Evolutionary conservation across 1,140 invertebrate genomes (phyloP).

Genomic region (Sinonovacula constricta): DNA sequence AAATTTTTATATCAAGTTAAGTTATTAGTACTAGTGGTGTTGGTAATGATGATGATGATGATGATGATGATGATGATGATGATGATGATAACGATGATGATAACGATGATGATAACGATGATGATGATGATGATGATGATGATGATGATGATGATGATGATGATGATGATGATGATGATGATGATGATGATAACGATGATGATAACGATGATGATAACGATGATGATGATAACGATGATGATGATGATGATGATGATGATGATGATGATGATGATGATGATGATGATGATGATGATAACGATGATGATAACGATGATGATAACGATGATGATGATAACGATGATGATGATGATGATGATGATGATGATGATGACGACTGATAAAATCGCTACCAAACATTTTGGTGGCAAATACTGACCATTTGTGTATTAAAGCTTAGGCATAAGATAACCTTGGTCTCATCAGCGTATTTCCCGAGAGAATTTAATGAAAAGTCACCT

Average conservation of each 20-base stretch:
- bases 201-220: conserved; percentile 22
- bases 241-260: conserved; percentile 49
- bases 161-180: conserved; percentile 7
- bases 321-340: conserved; percentile 15
- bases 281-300: conserved; percentile 44
- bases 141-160: conserved; percentile 3
- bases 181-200: conserved; percentile 23
- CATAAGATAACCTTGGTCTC: too few relatives aligned
- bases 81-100: conserved; percentile 42
- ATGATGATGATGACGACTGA: conserved; percentile 33
- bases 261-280: conserved; percentile 14
- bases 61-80: conserved; percentile 37
- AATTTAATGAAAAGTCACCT: too few relatives aligned
- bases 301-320: conserved; percentile 39
- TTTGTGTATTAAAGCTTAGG: too few relatives aligned
- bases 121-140: conserved; percentile 36
- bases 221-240: conserved; percentile 45
- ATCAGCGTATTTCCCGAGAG: too few relatives aligned
- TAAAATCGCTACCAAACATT: too few relatives aligned
- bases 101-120: conserved; percentile 17
- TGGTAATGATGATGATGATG: conserved; percentile 29
- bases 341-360: conserved; percentile 33
- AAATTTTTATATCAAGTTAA: not conserved
- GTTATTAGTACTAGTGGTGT: conserved; percentile 7
- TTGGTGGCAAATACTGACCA: too few relatives aligned